Conservation (phyloP, 2,888 invertebrate species). For the Orthosia incerta region DNA sequence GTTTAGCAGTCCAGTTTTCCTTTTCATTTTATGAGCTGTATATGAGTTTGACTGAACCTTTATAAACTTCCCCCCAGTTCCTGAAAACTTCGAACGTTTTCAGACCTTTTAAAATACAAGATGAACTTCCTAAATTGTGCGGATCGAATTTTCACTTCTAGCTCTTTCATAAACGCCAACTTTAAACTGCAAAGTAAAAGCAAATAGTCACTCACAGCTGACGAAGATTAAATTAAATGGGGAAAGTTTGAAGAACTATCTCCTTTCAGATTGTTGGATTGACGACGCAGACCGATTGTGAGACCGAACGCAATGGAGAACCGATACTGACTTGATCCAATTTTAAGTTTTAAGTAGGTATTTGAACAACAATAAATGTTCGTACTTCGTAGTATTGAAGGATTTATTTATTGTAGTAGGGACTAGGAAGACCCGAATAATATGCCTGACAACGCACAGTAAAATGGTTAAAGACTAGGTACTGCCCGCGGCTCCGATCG, state of each 20-base stretch:
- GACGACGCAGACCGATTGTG: slow-evolving; percentile 46
- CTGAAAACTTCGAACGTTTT: neutral
- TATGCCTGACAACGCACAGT: neutral
- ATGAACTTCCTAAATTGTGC: slow-evolving; percentile 25
- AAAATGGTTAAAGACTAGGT: neutral
- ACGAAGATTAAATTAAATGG: slow-evolving; percentile 64
- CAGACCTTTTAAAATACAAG: slow-evolving; percentile 19
- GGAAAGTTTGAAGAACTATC: slow-evolving; percentile 62
- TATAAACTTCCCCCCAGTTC: neutral
- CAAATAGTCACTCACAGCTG: slow-evolving; percentile 62
- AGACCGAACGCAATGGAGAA: slow-evolving; percentile 35
- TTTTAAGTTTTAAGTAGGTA: slow-evolving; percentile 39
- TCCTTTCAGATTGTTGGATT: slow-evolving; percentile 52
- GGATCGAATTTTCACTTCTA: slow-evolving; percentile 40
- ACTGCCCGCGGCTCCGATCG: too few relatives aligned
- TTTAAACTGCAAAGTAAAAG: slow-evolving; percentile 54
- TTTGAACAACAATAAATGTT: slow-evolving; percentile 10
- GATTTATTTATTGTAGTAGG: slow-evolving; percentile 2
- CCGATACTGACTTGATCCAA: slow-evolving; percentile 39
- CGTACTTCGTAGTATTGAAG: neutral
- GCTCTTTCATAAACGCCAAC: slow-evolving; percentile 54
- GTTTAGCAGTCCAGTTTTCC: neutral
- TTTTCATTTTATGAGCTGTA: neutral
- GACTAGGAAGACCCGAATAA: neutral
- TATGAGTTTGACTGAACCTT: neutral